A percentile compares a stretch with the other conserved stretches of the same genome.
Evolutionary conservation across 2,113 vertebrate species (phyloP).

Genomic region (Microcebus tavaratra): DNA sequence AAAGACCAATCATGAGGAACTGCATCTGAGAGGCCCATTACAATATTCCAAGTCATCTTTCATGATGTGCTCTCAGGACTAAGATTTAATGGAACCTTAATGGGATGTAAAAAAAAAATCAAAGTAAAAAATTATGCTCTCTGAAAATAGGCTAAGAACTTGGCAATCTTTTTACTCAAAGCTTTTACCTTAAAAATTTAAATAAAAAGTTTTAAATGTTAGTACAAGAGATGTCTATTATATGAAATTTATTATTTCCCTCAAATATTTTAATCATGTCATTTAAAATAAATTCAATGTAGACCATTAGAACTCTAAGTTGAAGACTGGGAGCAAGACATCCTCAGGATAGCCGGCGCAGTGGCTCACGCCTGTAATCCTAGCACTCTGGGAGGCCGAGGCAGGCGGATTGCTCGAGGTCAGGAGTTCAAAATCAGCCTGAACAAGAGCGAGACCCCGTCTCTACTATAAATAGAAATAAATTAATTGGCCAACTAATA

Average conservation of each 20-base stretch:
- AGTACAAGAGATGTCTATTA: constrained; percentile 19
- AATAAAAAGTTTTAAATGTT: constrained; percentile 6
- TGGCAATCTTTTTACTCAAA: neutral
- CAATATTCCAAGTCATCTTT: neutral
- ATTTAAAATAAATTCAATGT: neutral
- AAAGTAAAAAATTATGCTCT: neutral
- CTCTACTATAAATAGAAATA: too few relatives aligned
- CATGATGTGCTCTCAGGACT: neutral
- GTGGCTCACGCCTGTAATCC: too few relatives aligned
- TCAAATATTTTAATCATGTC: neutral
- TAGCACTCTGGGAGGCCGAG: too few relatives aligned
- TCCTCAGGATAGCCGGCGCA: neutral
- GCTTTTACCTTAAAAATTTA: constrained; percentile 36
- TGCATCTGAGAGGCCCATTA: neutral
- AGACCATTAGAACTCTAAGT: neutral
- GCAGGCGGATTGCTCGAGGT: too few relatives aligned
- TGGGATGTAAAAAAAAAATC: constrained; percentile 9
- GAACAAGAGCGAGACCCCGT: too few relatives aligned
- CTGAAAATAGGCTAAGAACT: constrained; percentile 13
- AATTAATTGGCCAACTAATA: too few relatives aligned
- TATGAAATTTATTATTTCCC: neutral
- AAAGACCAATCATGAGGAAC: neutral
- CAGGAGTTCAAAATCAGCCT: too few relatives aligned
- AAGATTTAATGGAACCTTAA: neutral
- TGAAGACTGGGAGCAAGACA: neutral